These are phyloP conservation scores for Lithophane socia DNA, from an alignment of 2,888 invertebrate genomes.

Conservation along the genomic window DNA sequence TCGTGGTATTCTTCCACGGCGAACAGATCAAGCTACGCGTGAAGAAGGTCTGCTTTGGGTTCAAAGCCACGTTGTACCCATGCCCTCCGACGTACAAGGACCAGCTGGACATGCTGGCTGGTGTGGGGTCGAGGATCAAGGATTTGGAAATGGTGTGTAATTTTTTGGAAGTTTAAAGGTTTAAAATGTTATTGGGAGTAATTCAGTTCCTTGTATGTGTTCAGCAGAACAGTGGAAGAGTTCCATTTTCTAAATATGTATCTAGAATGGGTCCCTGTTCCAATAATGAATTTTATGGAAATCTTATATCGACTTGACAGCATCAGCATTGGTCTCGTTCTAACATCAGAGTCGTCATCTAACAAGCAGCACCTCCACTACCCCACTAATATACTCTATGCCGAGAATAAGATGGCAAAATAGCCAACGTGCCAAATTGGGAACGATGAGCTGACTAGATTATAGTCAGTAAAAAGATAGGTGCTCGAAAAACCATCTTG, in stretches of 20 bases:
- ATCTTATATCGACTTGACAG: not conserved
- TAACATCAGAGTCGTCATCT: not conserved
- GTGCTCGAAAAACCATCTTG: not conserved
- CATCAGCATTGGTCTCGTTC: not conserved
- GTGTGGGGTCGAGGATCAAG: conserved; percentile 93
- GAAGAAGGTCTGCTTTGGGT: conserved; percentile 94
- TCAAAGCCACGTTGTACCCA: conserved; percentile 94
- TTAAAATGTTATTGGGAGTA: not conserved
- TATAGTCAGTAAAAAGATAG: not conserved
- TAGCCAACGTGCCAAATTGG: not conserved
- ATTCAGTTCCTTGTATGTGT: not conserved
- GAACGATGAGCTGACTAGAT: not conserved
- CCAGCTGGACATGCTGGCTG: conserved; percentile 93
- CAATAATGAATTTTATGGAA: not conserved
- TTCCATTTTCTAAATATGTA: no score
- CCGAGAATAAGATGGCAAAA: not conserved
- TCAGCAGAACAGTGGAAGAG: not conserved
- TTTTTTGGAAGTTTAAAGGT: not conserved
- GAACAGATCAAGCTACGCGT: conserved; percentile 93
- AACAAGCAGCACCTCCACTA: not conserved
- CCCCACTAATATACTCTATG: not conserved
- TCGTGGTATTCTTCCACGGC: conserved; percentile 93
- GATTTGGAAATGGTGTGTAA: conserved; percentile 91
- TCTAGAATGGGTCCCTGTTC: no score
- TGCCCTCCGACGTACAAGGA: conserved; percentile 94